A percentile compares a stretch with the other conserved stretches of the same genome.
Evolutionary conservation across 2,888 invertebrate species (phyloP).

Genomic region (Sesia apiformis): DNA sequence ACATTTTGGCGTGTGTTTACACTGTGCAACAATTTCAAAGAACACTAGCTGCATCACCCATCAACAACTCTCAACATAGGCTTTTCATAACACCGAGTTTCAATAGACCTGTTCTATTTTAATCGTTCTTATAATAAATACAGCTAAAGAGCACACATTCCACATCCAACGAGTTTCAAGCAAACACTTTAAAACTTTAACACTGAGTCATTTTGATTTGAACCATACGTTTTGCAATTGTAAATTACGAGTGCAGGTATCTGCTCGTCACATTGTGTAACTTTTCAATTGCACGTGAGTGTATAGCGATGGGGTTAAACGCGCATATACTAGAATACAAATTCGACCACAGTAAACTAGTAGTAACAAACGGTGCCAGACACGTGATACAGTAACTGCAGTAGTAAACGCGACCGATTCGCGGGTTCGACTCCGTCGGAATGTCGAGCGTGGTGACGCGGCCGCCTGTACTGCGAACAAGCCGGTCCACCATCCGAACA

Average conservation of each 20-base stretch:
- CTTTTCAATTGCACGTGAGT: neutral
- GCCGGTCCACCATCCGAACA: constrained; percentile 14
- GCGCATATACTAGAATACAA: no score
- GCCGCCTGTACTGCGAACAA: neutral
- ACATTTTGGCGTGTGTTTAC: constrained; percentile 29
- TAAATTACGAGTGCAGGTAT: constrained; percentile 14
- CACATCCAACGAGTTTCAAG: constrained; percentile 31
- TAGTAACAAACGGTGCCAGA: no score
- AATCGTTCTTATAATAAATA: constrained; percentile 24
- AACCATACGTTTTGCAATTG: constrained; percentile 31
- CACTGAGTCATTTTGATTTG: constrained; percentile 57
- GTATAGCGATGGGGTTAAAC: no score
- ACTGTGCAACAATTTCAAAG: neutral
- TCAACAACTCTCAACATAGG: neutral
- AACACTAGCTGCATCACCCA: neutral
- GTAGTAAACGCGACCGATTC: constrained; percentile 34
- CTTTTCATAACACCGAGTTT: constrained; percentile 27
- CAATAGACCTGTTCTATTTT: constrained; percentile 33
- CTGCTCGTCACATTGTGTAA: constrained; percentile 22
- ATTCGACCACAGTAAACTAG: no score
- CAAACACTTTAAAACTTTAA: constrained; percentile 44
- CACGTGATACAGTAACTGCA: no score
- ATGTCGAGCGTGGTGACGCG: constrained; percentile 23
- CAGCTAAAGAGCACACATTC: constrained; percentile 36
- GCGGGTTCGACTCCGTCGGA: constrained; percentile 39